Conservation (phyloP, 2,113 vertebrate genomes). For the Fregetta grallaria region DNA sequence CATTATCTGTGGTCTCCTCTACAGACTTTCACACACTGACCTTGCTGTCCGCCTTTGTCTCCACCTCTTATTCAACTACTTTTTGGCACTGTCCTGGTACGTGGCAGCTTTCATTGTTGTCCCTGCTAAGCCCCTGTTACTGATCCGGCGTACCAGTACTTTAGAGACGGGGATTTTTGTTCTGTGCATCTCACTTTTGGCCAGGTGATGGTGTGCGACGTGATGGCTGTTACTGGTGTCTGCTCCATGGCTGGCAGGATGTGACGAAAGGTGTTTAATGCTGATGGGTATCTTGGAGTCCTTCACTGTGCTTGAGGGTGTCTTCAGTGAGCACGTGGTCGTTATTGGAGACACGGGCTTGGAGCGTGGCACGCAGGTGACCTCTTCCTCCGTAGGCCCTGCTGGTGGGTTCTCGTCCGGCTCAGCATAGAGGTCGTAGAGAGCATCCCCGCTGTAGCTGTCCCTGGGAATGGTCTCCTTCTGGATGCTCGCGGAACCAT, state of each 20-base stretch:
- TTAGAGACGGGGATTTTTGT: conserved; percentile 97
- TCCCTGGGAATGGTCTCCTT: conserved; percentile 79
- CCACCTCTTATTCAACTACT: conserved; percentile 67
- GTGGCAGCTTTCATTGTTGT: conserved; percentile 69
- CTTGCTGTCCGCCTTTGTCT: neutral
- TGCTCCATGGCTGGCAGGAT: conserved; percentile 83
- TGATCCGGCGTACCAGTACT: conserved; percentile 87
- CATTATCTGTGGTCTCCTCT: neutral
- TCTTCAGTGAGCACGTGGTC: conserved; percentile 74
- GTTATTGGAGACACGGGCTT: conserved; percentile 82
- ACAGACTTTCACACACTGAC: neutral
- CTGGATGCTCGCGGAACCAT: conserved; percentile 62
- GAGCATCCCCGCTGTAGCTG: conserved; percentile 80
- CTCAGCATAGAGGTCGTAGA: conserved; percentile 84
- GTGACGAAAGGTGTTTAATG: conserved; percentile 86
- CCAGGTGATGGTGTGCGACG: conserved; percentile 75
- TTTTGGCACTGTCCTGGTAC: conserved; percentile 82
- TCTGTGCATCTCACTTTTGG: conserved; percentile 85
- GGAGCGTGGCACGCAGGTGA: conserved; percentile 73
- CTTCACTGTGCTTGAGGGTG: conserved; percentile 75
- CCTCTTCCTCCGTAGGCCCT: conserved; percentile 67
- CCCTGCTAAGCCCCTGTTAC: conserved; percentile 80
- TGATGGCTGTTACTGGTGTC: conserved; percentile 75
- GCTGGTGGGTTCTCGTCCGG: conserved; percentile 70
- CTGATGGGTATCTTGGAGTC: conserved; percentile 93